Base-by-base conservation (phyloP, 1,140 invertebrate species). In the Listronotus oregonensis region DNA sequence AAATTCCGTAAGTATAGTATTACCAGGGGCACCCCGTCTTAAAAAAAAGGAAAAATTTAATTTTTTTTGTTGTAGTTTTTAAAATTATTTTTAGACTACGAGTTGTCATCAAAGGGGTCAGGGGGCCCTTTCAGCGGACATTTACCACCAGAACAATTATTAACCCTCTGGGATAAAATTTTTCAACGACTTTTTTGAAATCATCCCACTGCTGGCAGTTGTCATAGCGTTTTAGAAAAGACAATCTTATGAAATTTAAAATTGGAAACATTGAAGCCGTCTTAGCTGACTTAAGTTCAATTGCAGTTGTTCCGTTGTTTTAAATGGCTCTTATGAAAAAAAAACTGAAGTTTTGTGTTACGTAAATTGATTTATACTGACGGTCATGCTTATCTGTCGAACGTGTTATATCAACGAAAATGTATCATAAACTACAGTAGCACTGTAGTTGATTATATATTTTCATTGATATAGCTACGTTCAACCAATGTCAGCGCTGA, bases 41-140 rank as follows among this genome's bases (percentile, higher is more conserved):
- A 5, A 6, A 6, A 9, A 34, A 34, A 34, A 34, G 9, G n/a
- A n/a, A n/a, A n/a, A n/a, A n/a, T n/a, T n/a, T n/a, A n/a, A n/a
- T n/a, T n/a, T n/a, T n/a, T n/a, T n/a, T n/a, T n/a, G n/a, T n/a
- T n/a, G n/a, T n/a, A n/a, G n/a, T n/a, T n/a, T n/a, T n/a, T n/a
- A n/a, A n/a, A n/a, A n/a, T n/a, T n/a, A n/a, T 60, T 79, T 82
- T 39, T 69, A 93, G 92, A n/a, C 82, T 95, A 32, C 86, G 90
- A 73, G 87, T 97, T 15, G 93, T 95, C 3, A 95, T 97, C 76
- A 96, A 96, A 78, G 98, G 96, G 96, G 78, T 98, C 9, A 96
- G 97, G 85, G 83, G 94, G 66, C 94, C 91, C 1, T 98, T n/a
- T 97, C 77, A 96, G 94, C 70, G 95, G 96, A 0, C 93, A 96